Base-by-base conservation (phyloP, 2,888 invertebrate genomes). In the Agapetus fuscipes region DNA sequence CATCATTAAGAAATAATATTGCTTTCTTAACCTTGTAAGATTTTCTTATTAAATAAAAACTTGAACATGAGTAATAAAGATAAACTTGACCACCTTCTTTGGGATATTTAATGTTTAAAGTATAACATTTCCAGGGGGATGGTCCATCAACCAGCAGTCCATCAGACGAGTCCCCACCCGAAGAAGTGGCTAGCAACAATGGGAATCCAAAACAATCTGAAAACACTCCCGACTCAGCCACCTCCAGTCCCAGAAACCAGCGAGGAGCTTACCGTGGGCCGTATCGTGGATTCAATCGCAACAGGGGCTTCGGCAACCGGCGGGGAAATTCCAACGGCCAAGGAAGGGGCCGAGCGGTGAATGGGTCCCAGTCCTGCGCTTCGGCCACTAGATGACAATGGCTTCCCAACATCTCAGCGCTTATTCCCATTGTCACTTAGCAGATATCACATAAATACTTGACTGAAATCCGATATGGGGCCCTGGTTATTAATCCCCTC, bases 331-430 rank as follows among this genome's bases (percentile, higher is more conserved):
- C 34, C 14, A 17, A 34, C 17, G 29, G 30, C 11, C 43, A 41
- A 12, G 39, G 41, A 3, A 33, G 46, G 24, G 44, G 46, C 16
- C 46, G 48, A 17, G 26, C 43, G 17, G 44, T 39, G 35, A 42
- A 45, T 30, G 48, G 45, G 26, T 24, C 42, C 14, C 32, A 36
- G 15, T 41, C 45, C 24, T 49, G 42, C 32, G 47, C 47, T 24
- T 38, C 48, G 26, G 26, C 44, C 32, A 45, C 44, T 41, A 49
- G 48, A 49, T 49, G 48, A 49, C 48, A 43, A 41, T 47, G 45
- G 48, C 48, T 40, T 34, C 7, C 41, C 20, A 38, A 34, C 28
- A 37, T 37, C 39, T 26, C 26, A 13, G 33, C 41, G 17, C 25
- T 37, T 26, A 37, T 42, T 27, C 36, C 38, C 34, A 34, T 43